Percentiles rank a stretch among this genome's conserved stretches.
These are phyloP conservation scores for Parazoanthus atlanticus DNA, from an alignment of 92 coral and sea anemone species.

Conservation along the genomic window DNA sequence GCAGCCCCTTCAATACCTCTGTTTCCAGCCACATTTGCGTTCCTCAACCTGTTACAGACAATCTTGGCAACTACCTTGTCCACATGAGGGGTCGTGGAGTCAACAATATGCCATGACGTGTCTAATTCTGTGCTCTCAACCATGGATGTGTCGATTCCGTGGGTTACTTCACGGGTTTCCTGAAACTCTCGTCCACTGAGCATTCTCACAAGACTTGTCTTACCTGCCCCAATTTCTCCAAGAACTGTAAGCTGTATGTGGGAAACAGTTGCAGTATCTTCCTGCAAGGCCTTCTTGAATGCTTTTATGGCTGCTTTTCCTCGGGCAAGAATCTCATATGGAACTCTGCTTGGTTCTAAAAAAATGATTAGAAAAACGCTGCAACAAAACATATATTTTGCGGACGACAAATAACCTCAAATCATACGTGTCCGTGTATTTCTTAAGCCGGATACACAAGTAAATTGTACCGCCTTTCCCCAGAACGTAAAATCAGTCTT, in stretches of 20 bases:
- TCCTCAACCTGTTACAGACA: slow-evolving; percentile 52
- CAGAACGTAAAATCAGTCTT: too few relatives aligned
- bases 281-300: slow-evolving; percentile 61
- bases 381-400: background rate
- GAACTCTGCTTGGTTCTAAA: slow-evolving; percentile 46
- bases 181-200: slow-evolving; percentile 62
- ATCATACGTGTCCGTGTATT: too few relatives aligned
- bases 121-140: slow-evolving; percentile 70
- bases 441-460: too few relatives aligned
- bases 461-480: too few relatives aligned
- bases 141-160: slow-evolving; percentile 69
- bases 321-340: slow-evolving; percentile 75
- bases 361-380: background rate
- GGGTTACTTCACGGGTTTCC: slow-evolving; percentile 59
- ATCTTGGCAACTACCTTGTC: slow-evolving; percentile 61
- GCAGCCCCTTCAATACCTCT: slow-evolving; percentile 7
- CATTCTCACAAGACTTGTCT: slow-evolving; percentile 74
- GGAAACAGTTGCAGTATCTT: slow-evolving; percentile 63
- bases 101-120: slow-evolving; percentile 63
- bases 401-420: too few relatives aligned
- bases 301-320: slow-evolving; percentile 61
- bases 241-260: slow-evolving; percentile 68
- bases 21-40: slow-evolving; percentile 10
- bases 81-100: slow-evolving; percentile 44
- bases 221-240: slow-evolving; percentile 76